Percentiles rank a stretch among this genome's conserved stretches.
Evolutionary conservation across 2,797 vertebrate genomes (phyloP).

Genomic region (Anabacerthia variegaticeps): DNA sequence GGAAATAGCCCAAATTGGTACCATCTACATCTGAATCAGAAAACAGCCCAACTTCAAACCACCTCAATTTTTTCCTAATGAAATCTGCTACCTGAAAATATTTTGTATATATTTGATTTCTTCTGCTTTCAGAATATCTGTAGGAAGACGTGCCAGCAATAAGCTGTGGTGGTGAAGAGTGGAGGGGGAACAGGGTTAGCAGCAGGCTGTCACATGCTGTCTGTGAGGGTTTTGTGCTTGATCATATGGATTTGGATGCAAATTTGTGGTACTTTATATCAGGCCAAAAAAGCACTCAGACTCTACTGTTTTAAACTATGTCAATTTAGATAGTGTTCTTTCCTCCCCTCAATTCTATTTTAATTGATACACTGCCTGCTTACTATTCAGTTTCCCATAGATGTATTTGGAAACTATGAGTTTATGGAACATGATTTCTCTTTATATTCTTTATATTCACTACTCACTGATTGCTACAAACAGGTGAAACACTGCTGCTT

Average conservation of each 20-base stretch:
- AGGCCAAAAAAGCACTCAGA: background rate
- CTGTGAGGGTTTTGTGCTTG: background rate
- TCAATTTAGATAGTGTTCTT: background rate
- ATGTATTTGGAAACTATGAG: slow-evolving; percentile 38
- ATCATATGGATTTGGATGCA: slow-evolving; percentile 24
- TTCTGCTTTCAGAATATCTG: background rate
- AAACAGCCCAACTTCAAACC: background rate
- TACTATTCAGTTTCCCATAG: background rate
- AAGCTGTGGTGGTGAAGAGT: background rate
- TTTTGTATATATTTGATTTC: background rate
- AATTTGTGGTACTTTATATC: background rate
- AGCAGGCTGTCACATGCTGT: slow-evolving; percentile 32
- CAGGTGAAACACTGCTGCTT: background rate
- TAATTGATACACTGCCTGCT: background rate
- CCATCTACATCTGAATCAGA: background rate
- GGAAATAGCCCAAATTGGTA: background rate
- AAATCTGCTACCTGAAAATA: background rate
- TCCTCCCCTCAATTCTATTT: background rate
- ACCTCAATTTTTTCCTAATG: background rate
- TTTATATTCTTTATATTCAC: background rate
- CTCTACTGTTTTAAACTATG: background rate
- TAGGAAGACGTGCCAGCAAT: background rate
- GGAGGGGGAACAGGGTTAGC: background rate
- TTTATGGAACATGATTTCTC: slow-evolving; percentile 21
- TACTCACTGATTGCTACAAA: background rate